Conservation (phyloP, 2,113 vertebrate genomes). For the Columba janthina region DNA sequence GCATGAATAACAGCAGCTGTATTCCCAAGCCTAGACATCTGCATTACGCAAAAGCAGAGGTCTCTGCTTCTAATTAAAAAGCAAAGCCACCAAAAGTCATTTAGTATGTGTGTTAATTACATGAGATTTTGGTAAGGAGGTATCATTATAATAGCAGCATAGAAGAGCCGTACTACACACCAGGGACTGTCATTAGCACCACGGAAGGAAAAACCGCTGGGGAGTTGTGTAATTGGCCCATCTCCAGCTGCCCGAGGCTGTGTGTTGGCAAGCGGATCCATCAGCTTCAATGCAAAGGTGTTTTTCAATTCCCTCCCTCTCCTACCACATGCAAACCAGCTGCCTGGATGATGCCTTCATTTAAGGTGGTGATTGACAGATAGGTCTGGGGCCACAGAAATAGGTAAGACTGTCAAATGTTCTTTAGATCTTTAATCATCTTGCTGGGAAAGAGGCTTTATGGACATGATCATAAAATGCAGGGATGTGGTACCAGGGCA, state of each 20-base stretch:
- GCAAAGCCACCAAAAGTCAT: conserved; percentile 47
- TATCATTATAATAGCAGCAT: conserved; percentile 10
- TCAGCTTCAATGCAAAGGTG: conserved; percentile 10
- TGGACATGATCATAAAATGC: not conserved
- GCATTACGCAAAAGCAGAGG: conserved; percentile 6
- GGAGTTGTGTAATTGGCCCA: conserved; percentile 32
- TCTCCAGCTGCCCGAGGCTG: conserved; percentile 4
- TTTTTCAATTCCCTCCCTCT: conserved; percentile 5
- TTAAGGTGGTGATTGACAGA: not conserved
- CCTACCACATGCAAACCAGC: not conserved
- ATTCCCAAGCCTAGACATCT: conserved; percentile 3
- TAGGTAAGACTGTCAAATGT: not conserved
- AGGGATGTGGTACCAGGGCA: not conserved
- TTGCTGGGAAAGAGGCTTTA: not conserved
- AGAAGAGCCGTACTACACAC: not conserved
- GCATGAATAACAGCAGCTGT: not conserved
- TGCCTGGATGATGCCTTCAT: conserved; percentile 18
- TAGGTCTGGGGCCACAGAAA: not conserved
- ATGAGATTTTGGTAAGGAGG: conserved; percentile 40
- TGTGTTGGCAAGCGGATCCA: conserved; percentile 33
- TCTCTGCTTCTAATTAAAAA: conserved; percentile 51
- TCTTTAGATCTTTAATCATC: not conserved
- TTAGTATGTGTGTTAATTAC: conserved; percentile 55
- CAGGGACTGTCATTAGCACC: conserved; percentile 32
- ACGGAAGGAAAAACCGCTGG: conserved; percentile 5